Evolutionary conservation across 23 tunicate species (phyloP).

Genomic region (Diplosoma virens): DNA sequence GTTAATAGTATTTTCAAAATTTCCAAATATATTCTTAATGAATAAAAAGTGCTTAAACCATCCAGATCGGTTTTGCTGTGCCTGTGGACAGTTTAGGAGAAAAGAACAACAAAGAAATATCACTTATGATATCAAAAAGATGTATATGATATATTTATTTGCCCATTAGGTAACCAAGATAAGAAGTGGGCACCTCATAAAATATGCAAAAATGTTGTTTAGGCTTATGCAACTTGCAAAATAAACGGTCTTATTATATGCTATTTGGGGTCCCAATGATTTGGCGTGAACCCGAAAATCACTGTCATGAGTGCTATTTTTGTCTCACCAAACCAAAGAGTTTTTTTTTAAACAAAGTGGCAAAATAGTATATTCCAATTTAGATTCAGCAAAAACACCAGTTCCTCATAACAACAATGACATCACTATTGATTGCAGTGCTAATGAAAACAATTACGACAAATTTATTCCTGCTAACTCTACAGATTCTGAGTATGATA

Average conservation of each 20-base stretch:
- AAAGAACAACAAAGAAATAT: background rate
- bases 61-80: background rate
- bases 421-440: background rate
- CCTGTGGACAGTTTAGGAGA: background rate
- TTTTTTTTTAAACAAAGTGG: background rate
- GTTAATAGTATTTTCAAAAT: too few relatives aligned
- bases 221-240: background rate
- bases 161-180: background rate
- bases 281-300: background rate
- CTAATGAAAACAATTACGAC: background rate
- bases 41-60: background rate
- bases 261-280: background rate
- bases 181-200: background rate
- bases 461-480: background rate
- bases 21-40: too few relatives aligned
- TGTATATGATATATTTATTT: background rate
- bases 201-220: background rate
- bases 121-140: too few relatives aligned
- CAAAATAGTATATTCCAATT: too few relatives aligned
- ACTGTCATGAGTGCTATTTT: background rate
- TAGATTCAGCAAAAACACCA: background rate
- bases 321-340: background rate
- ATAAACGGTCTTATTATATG: background rate
- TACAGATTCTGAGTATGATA: background rate
- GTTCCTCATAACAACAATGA: background rate